phyloP scores from a whole-genome alignment of 2,888 invertebrate genomes.

The Orthosia cruda region DNA sequence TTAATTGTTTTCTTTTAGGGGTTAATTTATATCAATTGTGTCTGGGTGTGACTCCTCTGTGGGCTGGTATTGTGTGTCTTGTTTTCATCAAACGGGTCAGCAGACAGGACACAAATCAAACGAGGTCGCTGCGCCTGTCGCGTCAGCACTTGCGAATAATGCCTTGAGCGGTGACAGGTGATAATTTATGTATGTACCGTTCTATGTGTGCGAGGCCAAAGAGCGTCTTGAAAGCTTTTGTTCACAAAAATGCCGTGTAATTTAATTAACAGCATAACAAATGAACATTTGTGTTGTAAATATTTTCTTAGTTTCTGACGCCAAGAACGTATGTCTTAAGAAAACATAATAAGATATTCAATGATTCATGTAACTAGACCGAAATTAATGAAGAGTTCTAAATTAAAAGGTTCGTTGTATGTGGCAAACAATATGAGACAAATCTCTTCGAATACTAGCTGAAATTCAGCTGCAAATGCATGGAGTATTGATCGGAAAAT shows the following conservation, averaged over 20 bases:
- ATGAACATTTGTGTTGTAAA: slow-evolving; percentile 2
- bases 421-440: background rate
- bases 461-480: slow-evolving; percentile 39
- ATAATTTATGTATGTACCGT: slow-evolving; percentile 64
- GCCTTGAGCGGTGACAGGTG: slow-evolving; percentile 69
- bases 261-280: slow-evolving; percentile 40
- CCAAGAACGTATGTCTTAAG: slow-evolving; percentile 2
- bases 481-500: slow-evolving; percentile 43
- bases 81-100: slow-evolving; percentile 66
- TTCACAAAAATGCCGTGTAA: slow-evolving; percentile 42
- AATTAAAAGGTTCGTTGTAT: slow-evolving; percentile 24
- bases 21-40: slow-evolving; percentile 53
- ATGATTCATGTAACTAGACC: slow-evolving; percentile 27
- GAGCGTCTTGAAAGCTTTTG: slow-evolving; percentile 47
- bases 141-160: slow-evolving; percentile 68
- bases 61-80: slow-evolving; percentile 52
- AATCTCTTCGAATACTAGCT: background rate
- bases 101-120: slow-evolving; percentile 71
- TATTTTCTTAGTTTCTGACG: background rate
- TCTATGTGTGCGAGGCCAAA: slow-evolving; percentile 34
- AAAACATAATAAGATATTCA: background rate
- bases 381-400: slow-evolving; percentile 5
- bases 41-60: slow-evolving; percentile 39
- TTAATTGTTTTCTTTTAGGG: slow-evolving; percentile 53
- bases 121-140: slow-evolving; percentile 65